A percentile compares a stretch with the other conserved stretches of the same genome.
Evolutionary conservation across 2,113 vertebrate species (phyloP).

Genomic region (Misgurnus mizolepis): DNA sequence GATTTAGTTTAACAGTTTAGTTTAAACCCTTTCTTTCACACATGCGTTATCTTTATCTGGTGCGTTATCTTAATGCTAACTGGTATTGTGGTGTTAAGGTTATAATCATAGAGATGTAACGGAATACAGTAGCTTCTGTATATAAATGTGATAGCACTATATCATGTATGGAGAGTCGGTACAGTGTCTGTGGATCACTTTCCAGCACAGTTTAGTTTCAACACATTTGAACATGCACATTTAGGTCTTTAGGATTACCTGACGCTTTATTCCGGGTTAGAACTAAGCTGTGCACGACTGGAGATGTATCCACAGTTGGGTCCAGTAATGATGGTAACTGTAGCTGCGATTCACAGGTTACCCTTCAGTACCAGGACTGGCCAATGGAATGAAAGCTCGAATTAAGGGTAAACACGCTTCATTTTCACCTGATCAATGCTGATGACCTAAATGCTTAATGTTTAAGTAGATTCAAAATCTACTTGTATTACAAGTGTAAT

Average conservation of each 20-base stretch:
- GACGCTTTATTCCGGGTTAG: no score
- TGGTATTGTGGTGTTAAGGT: conserved; percentile 40
- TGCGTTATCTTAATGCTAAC: conserved; percentile 2
- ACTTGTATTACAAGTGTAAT: no score
- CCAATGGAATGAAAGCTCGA: conserved; percentile 26
- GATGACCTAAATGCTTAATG: no score
- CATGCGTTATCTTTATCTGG: neutral
- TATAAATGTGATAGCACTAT: neutral
- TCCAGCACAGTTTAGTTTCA: no score
- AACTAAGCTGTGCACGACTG: no score
- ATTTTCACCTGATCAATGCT: no score
- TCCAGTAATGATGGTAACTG: neutral
- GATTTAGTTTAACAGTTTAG: neutral
- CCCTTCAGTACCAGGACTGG: conserved; percentile 10
- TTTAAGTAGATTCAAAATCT: no score
- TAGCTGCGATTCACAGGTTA: conserved; percentile 23
- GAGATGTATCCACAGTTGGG: neutral
- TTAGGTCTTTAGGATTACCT: no score
- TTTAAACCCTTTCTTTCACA: neutral
- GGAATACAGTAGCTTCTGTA: neutral
- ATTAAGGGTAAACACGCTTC: conserved; percentile 27
- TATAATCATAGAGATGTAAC: conserved; percentile 12
- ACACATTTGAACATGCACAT: no score
- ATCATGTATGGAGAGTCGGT: no score
- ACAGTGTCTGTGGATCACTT: no score